phyloP scores from a whole-genome alignment of 92 coral and sea anemone species.

The Phenganax marumi region DNA sequence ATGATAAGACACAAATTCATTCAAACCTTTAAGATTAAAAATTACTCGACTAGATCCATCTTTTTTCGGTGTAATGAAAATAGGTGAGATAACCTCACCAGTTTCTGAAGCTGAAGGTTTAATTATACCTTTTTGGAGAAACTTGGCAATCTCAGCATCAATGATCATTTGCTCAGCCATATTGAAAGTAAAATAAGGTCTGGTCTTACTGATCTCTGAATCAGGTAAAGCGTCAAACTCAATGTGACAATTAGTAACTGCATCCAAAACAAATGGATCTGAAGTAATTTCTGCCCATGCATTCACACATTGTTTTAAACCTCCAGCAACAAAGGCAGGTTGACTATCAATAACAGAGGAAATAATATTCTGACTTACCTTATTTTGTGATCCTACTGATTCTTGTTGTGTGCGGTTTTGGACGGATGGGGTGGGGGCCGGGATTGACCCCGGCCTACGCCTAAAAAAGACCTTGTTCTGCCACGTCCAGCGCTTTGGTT shows the following conservation, averaged over 20 bases:
- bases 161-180: slow-evolving; percentile 46
- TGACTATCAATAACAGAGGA: background rate
- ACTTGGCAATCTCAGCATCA: slow-evolving; percentile 50
- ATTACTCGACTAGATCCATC: slow-evolving; percentile 59
- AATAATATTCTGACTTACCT: background rate
- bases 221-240: slow-evolving; percentile 51
- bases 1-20: slow-evolving; percentile 54
- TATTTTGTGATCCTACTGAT: background rate
- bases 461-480: background rate
- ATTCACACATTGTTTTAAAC: slow-evolving; percentile 45
- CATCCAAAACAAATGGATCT: slow-evolving; percentile 60
- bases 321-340: slow-evolving; percentile 25
- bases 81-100: slow-evolving; percentile 58
- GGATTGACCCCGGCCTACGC: slow-evolving; percentile 13
- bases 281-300: slow-evolving; percentile 53
- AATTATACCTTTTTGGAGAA: slow-evolving; percentile 53
- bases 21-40: slow-evolving; percentile 50
- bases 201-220: slow-evolving; percentile 18
- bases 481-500: background rate
- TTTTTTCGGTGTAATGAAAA: slow-evolving; percentile 50
- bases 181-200: slow-evolving; percentile 33
- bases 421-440: slow-evolving; percentile 7
- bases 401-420: background rate
- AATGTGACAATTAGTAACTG: slow-evolving; percentile 47
- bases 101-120: slow-evolving; percentile 26